phyloP scores from a whole-genome alignment of 2,113 vertebrate species.

The Ibidorhyncha struthersii region DNA sequence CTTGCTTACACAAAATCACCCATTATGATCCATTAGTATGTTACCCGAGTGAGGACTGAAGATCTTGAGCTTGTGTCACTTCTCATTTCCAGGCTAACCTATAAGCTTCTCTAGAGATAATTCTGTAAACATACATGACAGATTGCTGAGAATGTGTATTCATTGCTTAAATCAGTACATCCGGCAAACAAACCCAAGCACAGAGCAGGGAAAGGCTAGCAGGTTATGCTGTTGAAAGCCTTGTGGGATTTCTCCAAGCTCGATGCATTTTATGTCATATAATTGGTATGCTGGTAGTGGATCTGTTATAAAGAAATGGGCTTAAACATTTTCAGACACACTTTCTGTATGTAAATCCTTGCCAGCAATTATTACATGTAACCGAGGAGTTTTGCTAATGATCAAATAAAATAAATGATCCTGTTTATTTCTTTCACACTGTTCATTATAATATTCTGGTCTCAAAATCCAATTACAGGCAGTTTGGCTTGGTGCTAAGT shows the following conservation, averaged over 20 bases:
- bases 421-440: slow-evolving; percentile 11
- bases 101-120: not conserved
- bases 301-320: not conserved
- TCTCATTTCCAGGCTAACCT: slow-evolving; percentile 15
- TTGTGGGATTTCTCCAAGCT: slow-evolving; percentile 13
- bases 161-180: not conserved
- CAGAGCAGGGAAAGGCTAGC: not conserved
- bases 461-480: slow-evolving; percentile 28
- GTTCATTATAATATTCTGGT: not conserved
- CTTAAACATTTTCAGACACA: slow-evolving; percentile 1
- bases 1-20: slow-evolving; percentile 11
- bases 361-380: slow-evolving; percentile 9
- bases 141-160: slow-evolving; percentile 24
- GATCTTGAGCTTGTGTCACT: slow-evolving; percentile 24
- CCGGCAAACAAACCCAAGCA: not conserved
- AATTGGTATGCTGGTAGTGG: slow-evolving; percentile 30
- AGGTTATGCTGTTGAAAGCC: slow-evolving; percentile 33
- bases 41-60: not conserved
- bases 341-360: not conserved
- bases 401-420: not conserved
- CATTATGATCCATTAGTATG: slow-evolving; percentile 35
- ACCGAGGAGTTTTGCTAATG: not conserved
- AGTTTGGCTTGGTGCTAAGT: not conserved
- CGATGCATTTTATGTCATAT: not conserved
- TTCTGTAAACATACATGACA: slow-evolving; percentile 46